These are phyloP conservation scores for Rhodophaea formosa DNA, from an alignment of 2,888 invertebrate species.

Conservation along the genomic window DNA sequence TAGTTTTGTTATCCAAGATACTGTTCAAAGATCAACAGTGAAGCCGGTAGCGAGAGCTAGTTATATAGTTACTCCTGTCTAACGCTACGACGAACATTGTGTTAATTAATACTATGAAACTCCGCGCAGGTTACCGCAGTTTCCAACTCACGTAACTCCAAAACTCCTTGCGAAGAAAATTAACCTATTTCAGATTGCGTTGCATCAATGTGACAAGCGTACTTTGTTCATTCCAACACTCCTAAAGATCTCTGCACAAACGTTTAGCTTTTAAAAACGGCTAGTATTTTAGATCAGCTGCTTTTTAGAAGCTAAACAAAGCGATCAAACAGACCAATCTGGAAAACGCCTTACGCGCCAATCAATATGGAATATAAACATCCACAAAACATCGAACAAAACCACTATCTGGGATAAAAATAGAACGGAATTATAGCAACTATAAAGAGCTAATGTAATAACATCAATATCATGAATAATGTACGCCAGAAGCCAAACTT, in stretches of 20 bases:
- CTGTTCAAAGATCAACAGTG: too few species aligned
- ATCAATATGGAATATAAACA: neutral
- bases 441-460: neutral
- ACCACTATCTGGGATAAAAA: neutral
- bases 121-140: neutral
- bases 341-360: too few species aligned
- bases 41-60: too few species aligned
- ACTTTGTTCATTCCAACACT: too few species aligned
- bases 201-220: neutral
- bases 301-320: too few species aligned
- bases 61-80: too few species aligned
- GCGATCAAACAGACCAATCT: too few species aligned
- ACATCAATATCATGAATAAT: constrained; percentile 1
- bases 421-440: too few species aligned
- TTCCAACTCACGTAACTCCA: neutral
- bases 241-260: too few species aligned
- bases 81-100: neutral
- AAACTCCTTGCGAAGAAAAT: neutral
- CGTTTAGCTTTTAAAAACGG: too few species aligned
- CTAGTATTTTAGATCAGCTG: too few species aligned
- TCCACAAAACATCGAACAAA: neutral
- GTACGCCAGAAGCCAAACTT: neutral
- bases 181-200: neutral
- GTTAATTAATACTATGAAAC: neutral
- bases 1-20: too few species aligned